Evolutionary conservation across 2,113 vertebrate genomes (phyloP), one percentile per base, ranked within the genome.

Genomic region (Heterotilapia buettikoferi): DNA sequence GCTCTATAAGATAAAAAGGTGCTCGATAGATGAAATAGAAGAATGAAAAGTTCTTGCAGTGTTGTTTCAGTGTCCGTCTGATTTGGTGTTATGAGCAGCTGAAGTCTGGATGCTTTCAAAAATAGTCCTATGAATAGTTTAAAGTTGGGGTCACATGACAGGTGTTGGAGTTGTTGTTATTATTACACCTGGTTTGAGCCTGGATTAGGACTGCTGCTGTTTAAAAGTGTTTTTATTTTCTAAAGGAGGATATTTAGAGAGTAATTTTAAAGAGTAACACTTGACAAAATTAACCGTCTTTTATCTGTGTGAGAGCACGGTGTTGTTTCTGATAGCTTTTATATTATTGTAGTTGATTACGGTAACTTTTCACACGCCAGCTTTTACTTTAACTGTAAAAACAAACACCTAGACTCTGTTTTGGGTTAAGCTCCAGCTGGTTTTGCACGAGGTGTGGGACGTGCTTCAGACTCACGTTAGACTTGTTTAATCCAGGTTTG

Each of bases 21-120:
- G 31, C 26, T 61, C 1, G 24, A 59, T 6, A 0, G 59, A 68
- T 40, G 63, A 68, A 68, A 2, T 40, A 0, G 0, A 71, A 14
- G 19, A 40, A 71, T 1, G 2, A 71, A 71, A 7, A 43, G 8
- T 43, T 71, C 66, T 0, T 40, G 33, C 36, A 14, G 36, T 40
- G n/a, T 0, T 1, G 63, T 71, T 24, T 43, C n/a, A 3, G 38
- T 4, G 38, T 16, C 19, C 13, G 21, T 24, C n/a, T 1, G n/a
- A 71, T 16, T 71, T 71, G 13, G 21, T 14, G n/a, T 0, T 16
- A 26, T 9, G 8, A 26, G 21, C 68, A 45, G 68, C 13, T 45
- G 13, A 9, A 73, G 66, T 73, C 38, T 45, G 66, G 8, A 26
- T 18, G 21, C 68, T 76, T 76, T 29, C 68, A 29, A 18, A 76